phyloP scores from a whole-genome alignment of 2,113 vertebrate genomes.

The Catharus minimus region DNA sequence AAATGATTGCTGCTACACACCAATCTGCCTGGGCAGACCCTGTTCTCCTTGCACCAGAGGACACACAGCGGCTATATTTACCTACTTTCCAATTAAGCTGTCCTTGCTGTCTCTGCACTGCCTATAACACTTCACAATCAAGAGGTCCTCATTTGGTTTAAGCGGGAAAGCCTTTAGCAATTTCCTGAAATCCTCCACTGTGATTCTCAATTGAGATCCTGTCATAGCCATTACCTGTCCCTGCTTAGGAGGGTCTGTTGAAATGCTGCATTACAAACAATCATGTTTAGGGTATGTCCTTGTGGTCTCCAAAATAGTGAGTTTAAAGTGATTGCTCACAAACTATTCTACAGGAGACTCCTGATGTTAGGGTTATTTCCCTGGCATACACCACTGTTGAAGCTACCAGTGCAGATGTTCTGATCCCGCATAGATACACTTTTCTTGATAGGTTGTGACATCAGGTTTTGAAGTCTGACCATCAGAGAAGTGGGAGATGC shows the following conservation, averaged over 20 bases:
- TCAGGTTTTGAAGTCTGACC: not conserved
- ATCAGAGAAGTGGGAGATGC: not conserved
- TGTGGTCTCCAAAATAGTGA: not conserved
- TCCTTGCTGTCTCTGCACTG: not conserved
- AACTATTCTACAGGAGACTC: not conserved
- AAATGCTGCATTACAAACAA: not conserved
- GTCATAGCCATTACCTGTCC: not conserved
- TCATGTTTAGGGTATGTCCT: not conserved
- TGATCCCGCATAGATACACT: not conserved
- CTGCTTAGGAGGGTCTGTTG: not conserved
- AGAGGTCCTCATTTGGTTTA: not conserved
- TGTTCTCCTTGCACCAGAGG: not conserved
- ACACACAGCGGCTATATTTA: fast-evolving
- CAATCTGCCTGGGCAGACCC: not conserved
- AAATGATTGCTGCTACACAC: not conserved
- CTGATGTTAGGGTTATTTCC: not conserved
- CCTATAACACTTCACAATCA: not conserved
- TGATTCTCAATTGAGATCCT: not conserved
- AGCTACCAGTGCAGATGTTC: not conserved
- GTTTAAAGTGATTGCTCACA: not conserved
- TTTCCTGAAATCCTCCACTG: not conserved
- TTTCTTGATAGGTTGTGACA: fast-evolving
- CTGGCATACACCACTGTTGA: not conserved
- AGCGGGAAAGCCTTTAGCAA: not conserved
- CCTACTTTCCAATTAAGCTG: not conserved